phyloP scores from a whole-genome alignment of 2,113 vertebrate genomes.

The Epinephelus lanceolatus region DNA sequence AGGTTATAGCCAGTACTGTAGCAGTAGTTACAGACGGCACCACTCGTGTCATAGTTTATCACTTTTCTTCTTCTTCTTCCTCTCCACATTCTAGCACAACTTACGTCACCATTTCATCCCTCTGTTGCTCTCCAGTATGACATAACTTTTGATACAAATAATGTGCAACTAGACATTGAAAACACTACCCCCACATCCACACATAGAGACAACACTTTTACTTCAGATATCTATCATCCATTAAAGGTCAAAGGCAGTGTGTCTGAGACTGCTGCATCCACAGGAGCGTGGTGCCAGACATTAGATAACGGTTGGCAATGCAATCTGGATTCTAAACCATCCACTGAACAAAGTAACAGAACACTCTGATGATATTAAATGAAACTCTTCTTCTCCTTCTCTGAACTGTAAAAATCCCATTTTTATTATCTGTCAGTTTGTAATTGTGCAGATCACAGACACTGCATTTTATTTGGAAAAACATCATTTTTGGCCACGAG shows the following conservation, averaged over 20 bases:
- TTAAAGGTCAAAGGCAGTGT: constrained; percentile 22
- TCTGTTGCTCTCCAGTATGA: neutral
- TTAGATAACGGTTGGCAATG: neutral
- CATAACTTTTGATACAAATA: neutral
- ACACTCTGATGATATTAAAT: too few species aligned
- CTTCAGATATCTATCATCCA: constrained; percentile 7
- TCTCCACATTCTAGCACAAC: neutral
- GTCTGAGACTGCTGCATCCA: neutral
- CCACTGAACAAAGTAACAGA: neutral
- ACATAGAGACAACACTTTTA: neutral
- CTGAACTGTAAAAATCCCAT: too few species aligned
- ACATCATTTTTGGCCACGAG: neutral
- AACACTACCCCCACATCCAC: neutral
- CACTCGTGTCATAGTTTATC: neutral
- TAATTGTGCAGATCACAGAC: neutral
- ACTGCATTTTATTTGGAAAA: neutral
- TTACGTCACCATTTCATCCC: neutral
- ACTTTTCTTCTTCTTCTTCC: neutral
- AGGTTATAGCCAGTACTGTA: too few species aligned
- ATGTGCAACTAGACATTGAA: neutral
- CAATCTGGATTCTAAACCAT: neutral
- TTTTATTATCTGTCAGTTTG: neutral
- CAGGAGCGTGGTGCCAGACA: neutral
- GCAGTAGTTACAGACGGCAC: neutral
- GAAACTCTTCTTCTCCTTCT: too few species aligned